Evolutionary conservation across 2,113 vertebrate species (phyloP).

Genomic region (Uria aalge): DNA sequence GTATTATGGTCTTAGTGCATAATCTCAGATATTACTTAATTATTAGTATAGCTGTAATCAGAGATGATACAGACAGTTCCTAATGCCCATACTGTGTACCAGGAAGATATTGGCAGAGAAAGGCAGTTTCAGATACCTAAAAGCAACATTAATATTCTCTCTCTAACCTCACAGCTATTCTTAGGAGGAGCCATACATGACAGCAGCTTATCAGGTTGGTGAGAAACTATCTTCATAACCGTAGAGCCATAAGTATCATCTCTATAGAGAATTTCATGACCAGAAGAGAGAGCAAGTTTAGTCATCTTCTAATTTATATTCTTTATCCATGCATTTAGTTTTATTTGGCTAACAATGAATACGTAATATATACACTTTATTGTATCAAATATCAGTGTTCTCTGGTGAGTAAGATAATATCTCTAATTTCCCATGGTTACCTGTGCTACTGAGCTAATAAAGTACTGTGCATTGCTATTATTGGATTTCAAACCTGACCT

Average conservation of each 20-base stretch:
- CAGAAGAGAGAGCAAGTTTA: not conserved
- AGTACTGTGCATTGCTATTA: not conserved
- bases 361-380: not conserved
- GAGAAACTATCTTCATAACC: not conserved
- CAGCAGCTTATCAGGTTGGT: not conserved
- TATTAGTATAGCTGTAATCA: not conserved
- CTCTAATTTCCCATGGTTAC: constrained; percentile 6
- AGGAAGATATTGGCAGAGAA: not conserved
- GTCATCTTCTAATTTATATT: not conserved
- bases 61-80: not conserved
- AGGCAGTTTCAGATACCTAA: not conserved
- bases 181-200: not conserved
- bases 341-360: not conserved
- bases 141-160: not conserved
- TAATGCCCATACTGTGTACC: not conserved
- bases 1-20: not conserved
- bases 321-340: not conserved
- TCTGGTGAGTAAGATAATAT: not conserved
- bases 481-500: not conserved
- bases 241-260: not conserved
- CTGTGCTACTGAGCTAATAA: not conserved
- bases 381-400: not conserved
- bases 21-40: not conserved
- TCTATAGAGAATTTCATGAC: not conserved
- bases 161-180: not conserved